Evolutionary conservation across 2,113 vertebrate genomes (phyloP).

Genomic region (Serilophus lunatus): DNA sequence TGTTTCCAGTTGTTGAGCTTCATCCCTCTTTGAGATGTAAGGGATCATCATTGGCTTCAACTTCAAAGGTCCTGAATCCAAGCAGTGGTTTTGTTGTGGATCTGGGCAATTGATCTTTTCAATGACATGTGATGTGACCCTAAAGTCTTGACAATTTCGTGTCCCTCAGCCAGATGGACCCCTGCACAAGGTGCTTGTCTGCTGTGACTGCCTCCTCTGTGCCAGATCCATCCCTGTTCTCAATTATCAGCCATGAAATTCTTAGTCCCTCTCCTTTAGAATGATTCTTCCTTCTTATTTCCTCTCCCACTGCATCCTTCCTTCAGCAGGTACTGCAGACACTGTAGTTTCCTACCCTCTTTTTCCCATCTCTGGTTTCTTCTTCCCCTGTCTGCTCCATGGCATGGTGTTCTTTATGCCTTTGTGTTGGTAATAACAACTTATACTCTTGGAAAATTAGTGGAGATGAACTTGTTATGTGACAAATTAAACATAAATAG

Average conservation of each 20-base stretch:
- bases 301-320: neutral
- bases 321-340: neutral
- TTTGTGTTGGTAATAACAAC: neutral
- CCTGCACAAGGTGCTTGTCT: rapidly evolving
- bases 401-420: neutral
- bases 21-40: neutral
- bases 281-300: neutral
- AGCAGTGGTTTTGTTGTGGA: neutral
- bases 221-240: neutral
- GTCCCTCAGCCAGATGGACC: neutral
- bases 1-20: neutral
- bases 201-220: neutral
- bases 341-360: neutral
- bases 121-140: neutral
- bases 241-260: neutral
- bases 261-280: neutral
- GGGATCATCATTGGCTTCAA: neutral
- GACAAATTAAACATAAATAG: slow-evolving; percentile 47
- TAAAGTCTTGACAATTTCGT: neutral
- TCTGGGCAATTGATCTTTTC: neutral
- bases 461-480: slow-evolving; percentile 38
- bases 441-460: slow-evolving; percentile 25
- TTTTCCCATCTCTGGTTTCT: neutral
- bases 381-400: neutral
- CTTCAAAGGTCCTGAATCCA: neutral